A percentile compares a stretch with the other conserved stretches of the same genome.
phyloP scores from a whole-genome alignment of 1,140 invertebrate genomes.

The Muscidifurax raptorellus region DNA sequence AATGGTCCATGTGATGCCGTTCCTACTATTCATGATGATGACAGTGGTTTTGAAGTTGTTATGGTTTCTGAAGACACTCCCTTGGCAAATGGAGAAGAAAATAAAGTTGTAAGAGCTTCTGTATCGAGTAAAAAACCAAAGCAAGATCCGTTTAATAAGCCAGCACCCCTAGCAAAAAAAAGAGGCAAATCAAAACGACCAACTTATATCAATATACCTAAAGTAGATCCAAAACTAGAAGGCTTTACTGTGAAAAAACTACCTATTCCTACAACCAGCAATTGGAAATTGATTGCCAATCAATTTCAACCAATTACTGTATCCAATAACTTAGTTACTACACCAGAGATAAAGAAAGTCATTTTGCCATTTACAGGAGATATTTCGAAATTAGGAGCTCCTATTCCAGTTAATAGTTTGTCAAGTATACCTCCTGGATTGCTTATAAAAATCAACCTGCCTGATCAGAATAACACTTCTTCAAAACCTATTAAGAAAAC shows the following conservation, averaged over 20 bases:
- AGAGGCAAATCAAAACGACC: conserved; percentile 70
- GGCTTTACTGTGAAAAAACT: conserved; percentile 65
- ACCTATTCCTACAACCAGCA: conserved; percentile 67
- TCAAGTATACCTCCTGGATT: conserved; percentile 72
- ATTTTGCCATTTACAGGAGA: conserved; percentile 71
- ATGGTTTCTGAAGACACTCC: conserved; percentile 17
- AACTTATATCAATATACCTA: conserved; percentile 70
- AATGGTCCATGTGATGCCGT: conserved; percentile 71
- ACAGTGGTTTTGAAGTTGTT: conserved; percentile 8
- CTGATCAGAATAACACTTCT: conserved; percentile 62
- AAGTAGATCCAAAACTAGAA: conserved; percentile 64
- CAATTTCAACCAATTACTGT: conserved; percentile 70
- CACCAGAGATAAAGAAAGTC: conserved; percentile 67
- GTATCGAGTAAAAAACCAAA: conserved; percentile 74
- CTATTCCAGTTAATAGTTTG: conserved; percentile 72
- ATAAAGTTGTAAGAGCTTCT: conserved; percentile 59
- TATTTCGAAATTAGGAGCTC: conserved; percentile 69
- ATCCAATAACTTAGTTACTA: conserved; percentile 62
- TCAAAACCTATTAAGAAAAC: conserved; percentile 50
- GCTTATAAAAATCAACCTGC: conserved; percentile 73
- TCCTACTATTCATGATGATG: conserved; percentile 64
- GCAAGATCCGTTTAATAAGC: conserved; percentile 65
- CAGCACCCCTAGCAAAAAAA: conserved; percentile 72
- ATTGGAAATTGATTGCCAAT: conserved; percentile 70
- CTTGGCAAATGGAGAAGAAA: conserved; percentile 46